Conservation (phyloP, 2,797 vertebrate species). For the Urophycis tenuis region DNA sequence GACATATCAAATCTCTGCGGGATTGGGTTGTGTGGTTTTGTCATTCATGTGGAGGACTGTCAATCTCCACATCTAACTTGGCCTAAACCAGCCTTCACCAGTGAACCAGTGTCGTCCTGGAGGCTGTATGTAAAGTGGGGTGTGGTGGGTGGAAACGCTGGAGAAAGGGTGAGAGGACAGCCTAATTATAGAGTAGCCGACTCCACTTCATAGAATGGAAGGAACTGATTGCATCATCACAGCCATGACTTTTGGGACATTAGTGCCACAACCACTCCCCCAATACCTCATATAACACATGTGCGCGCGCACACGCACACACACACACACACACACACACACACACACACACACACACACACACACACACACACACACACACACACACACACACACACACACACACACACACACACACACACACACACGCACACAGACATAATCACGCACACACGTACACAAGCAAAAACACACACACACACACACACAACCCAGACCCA, state of each 20-base stretch:
- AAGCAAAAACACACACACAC: not conserved
- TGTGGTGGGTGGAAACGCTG: conserved; percentile 40
- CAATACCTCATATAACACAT: not conserved
- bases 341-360: conserved; percentile 12
- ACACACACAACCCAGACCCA: conserved; percentile 39
- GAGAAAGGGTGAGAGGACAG: conserved; percentile 43
- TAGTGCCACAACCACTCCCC: conserved; percentile 15
- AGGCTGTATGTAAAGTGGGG: conserved; percentile 27
- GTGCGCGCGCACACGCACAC: conserved; percentile 6
- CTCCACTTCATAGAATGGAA: conserved; percentile 38
- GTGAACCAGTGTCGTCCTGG: not conserved
- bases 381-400: not conserved
- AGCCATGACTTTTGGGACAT: conserved; percentile 35
- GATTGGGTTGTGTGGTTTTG: not conserved
- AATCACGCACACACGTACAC: not conserved
- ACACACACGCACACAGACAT: not conserved
- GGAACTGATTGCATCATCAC: conserved; percentile 37
- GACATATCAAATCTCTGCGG: not conserved
- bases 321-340: conserved; percentile 1
- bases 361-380: not conserved
- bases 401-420: conserved; percentile 16
- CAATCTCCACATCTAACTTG: not conserved
- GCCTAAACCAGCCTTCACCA: not conserved
- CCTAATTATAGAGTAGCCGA: conserved; percentile 59
- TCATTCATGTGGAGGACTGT: not conserved